Conservation (phyloP, 2,888 invertebrate genomes). For the Selenia dentaria region DNA sequence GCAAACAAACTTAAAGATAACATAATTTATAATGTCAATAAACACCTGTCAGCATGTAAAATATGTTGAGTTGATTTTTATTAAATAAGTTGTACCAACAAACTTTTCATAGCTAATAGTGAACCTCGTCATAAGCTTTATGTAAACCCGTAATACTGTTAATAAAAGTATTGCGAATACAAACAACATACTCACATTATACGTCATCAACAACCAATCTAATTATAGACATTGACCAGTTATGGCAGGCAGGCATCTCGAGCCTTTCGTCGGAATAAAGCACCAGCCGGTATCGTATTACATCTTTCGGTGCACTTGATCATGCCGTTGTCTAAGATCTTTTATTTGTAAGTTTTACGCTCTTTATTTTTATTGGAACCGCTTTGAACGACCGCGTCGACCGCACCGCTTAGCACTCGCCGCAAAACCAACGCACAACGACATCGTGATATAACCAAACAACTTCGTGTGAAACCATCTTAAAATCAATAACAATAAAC, state of each 20-base stretch:
- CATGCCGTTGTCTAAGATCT: conserved; percentile 71
- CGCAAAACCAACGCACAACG: conserved; percentile 54
- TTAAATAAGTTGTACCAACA: neutral
- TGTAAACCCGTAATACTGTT: conserved; percentile 35
- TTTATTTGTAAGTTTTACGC: conserved; percentile 65
- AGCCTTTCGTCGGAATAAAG: conserved; percentile 51
- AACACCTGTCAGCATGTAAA: neutral
- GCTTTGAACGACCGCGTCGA: conserved; percentile 68
- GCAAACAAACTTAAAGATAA: neutral
- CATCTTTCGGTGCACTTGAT: conserved; percentile 78
- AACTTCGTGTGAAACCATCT: conserved; percentile 46
- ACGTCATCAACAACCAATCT: conserved; percentile 51
- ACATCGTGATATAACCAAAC: conserved; percentile 45
- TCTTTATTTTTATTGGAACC: conserved; percentile 62
- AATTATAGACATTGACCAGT: conserved; percentile 62
- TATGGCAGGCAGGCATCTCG: conserved; percentile 34
- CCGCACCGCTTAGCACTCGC: conserved; percentile 67
- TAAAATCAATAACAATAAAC: conserved; percentile 60
- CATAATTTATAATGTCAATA: neutral
- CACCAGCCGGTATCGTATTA: conserved; percentile 73
- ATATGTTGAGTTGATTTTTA: neutral
- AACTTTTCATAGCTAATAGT: conserved; percentile 1
- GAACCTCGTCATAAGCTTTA: conserved; percentile 1
- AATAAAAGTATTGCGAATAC: conserved; percentile 25
- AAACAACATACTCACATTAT: conserved; percentile 26